Percentiles rank a stretch among this genome's conserved stretches.
These are phyloP conservation scores for Tetragonula carbonaria DNA, from an alignment of 2,888 invertebrate genomes.

Conservation along the genomic window DNA sequence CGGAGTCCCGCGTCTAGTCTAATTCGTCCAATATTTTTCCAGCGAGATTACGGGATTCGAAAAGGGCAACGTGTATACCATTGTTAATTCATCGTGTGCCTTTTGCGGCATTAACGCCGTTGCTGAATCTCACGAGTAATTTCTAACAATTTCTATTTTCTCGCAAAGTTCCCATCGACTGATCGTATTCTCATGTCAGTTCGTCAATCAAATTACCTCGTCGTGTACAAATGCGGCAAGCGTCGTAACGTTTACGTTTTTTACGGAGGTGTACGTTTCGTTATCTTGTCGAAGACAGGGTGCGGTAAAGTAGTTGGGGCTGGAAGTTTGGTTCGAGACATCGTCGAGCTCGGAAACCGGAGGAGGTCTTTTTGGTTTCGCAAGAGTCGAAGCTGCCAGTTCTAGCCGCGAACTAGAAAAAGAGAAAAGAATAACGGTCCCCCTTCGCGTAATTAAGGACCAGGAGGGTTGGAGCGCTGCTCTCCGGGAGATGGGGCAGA, in stretches of 20 bases:
- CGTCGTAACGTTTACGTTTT: not conserved
- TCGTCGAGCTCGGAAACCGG: too few relatives aligned
- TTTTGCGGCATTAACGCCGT: not conserved
- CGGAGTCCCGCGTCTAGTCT: too few relatives aligned
- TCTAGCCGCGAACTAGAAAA: constrained; percentile 6
- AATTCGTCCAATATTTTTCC: too few relatives aligned
- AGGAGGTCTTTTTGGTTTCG: constrained; percentile 2
- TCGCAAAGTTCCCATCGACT: not conserved
- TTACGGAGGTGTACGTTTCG: not conserved
- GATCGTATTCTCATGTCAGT: not conserved
- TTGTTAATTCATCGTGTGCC: not conserved
- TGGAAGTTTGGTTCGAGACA: not conserved
- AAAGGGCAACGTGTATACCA: not conserved
- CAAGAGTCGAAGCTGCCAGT: not conserved
- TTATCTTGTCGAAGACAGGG: not conserved
- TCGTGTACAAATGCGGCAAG: not conserved
- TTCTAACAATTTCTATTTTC: not conserved
- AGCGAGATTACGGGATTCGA: not conserved
- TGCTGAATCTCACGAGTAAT: not conserved
- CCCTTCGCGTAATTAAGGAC: constrained; percentile 80
- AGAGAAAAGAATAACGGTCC: constrained; percentile 64
- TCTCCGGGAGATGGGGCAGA: constrained; percentile 60
- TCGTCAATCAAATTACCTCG: not conserved
- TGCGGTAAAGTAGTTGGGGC: not conserved
- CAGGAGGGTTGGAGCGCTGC: constrained; percentile 61